Conservation (phyloP, 2,113 vertebrate genomes). For the Geothlypis trichas region DNA sequence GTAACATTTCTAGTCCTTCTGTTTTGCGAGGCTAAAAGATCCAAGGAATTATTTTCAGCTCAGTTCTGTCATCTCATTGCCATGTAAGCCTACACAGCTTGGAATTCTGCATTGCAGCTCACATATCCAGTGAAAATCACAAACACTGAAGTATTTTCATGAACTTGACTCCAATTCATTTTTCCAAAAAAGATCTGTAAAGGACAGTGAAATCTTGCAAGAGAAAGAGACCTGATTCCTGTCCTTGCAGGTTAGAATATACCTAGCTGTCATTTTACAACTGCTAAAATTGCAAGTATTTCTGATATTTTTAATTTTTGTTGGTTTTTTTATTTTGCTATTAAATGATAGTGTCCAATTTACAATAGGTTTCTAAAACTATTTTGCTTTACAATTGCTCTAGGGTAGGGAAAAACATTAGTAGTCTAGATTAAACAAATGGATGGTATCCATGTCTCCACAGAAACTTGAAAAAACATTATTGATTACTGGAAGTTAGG, state of each 20-base stretch:
- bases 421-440: neutral
- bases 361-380: neutral
- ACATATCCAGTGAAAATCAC: neutral
- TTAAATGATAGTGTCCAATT: neutral
- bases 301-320: neutral
- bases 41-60: conserved; percentile 1
- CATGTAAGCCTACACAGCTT: neutral
- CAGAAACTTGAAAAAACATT: neutral
- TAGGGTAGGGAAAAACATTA: neutral
- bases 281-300: neutral
- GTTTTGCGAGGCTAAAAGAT: neutral
- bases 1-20: neutral
- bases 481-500: neutral
- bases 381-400: neutral
- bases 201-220: neutral
- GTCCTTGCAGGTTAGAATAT: neutral
- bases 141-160: neutral
- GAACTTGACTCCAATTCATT: neutral
- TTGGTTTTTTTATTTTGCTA: neutral
- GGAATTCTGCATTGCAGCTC: neutral
- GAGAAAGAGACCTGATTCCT: neutral
- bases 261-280: neutral
- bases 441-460: neutral
- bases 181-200: neutral
- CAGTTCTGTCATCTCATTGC: neutral